A percentile compares a stretch with the other conserved stretches of the same genome.
Conservation (phyloP, 2,888 invertebrate species). For the Unio pictorum region DNA sequence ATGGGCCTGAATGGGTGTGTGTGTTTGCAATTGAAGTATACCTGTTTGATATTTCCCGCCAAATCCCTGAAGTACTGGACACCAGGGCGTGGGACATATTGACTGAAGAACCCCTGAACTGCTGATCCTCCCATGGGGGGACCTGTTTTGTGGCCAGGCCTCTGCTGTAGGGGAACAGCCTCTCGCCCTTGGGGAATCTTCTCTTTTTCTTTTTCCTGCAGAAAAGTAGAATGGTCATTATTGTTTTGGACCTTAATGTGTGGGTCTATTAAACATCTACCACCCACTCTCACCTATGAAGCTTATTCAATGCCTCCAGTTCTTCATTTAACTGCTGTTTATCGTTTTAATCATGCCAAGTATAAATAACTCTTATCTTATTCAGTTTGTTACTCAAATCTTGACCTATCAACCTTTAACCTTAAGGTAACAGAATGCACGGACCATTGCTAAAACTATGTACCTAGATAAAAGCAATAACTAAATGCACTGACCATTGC, state of each 20-base stretch:
- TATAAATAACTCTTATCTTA: too few relatives aligned
- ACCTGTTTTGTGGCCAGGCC: conserved; percentile 11
- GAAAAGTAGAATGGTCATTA: neutral
- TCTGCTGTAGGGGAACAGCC: conserved; percentile 14
- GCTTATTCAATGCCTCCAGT: neutral
- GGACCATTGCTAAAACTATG: too few relatives aligned
- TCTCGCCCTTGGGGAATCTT: conserved; percentile 20
- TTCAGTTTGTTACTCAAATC: too few relatives aligned
- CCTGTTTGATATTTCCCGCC: conserved; percentile 93
- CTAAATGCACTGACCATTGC: too few relatives aligned
- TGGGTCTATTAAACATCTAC: neutral
- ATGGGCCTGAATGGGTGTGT: neutral
- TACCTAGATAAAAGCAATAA: too few relatives aligned
- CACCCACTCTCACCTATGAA: too few relatives aligned
- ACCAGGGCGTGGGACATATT: conserved; percentile 74
- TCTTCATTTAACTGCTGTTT: neutral
- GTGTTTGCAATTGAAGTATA: conserved; percentile 39
- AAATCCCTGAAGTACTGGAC: conserved; percentile 95
- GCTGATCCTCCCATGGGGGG: conserved; percentile 12
- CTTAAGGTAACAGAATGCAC: too few relatives aligned
- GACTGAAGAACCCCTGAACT: conserved; percentile 65
- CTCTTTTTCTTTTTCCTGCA: conserved; percentile 53
- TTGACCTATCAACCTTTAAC: too few relatives aligned
- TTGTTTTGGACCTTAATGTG: neutral
- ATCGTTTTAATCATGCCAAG: too few relatives aligned